Conservation (phyloP, 2,888 invertebrate species). For the Imbricaverruca yamaguchii region DNA sequence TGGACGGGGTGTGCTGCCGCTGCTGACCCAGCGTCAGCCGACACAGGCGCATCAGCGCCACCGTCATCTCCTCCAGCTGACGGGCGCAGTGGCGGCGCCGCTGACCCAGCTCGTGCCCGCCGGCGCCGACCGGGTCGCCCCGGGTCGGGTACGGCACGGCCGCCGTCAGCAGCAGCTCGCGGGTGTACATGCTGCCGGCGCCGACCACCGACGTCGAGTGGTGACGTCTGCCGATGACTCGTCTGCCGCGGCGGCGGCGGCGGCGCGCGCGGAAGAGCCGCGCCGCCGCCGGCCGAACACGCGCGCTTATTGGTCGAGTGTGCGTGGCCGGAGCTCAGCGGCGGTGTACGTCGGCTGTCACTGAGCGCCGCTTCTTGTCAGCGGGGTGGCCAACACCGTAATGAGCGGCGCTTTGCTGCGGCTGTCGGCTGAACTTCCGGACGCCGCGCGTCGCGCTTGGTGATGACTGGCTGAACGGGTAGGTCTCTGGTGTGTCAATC, state of each 20-base stretch:
- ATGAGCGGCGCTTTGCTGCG: too few relatives aligned
- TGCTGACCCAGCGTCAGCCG: not conserved
- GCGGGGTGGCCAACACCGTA: too few relatives aligned
- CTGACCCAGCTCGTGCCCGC: not conserved
- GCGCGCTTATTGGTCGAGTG: not conserved
- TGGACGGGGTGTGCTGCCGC: not conserved
- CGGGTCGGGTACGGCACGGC: not conserved
- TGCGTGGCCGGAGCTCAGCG: not conserved
- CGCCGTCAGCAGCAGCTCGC: constrained; percentile 2
- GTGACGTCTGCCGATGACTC: not conserved
- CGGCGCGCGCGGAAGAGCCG: not conserved
- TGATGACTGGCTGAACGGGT: too few relatives aligned
- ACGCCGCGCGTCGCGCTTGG: too few relatives aligned
- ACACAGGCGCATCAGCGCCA: not conserved
- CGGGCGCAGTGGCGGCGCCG: not conserved
- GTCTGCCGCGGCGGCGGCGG: not conserved
- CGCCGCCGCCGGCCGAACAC: not conserved
- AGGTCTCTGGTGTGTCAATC: too few relatives aligned
- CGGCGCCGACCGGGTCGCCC: too few relatives aligned
- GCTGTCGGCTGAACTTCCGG: too few relatives aligned
- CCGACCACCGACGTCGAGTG: not conserved
- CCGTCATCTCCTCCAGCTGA: not conserved
- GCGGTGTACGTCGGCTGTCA: not conserved
- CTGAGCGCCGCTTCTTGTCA: too few relatives aligned
- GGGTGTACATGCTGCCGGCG: not conserved